Evolutionary conservation across 2,888 invertebrate species (phyloP).

Genomic region (Rhingia rostrata): DNA sequence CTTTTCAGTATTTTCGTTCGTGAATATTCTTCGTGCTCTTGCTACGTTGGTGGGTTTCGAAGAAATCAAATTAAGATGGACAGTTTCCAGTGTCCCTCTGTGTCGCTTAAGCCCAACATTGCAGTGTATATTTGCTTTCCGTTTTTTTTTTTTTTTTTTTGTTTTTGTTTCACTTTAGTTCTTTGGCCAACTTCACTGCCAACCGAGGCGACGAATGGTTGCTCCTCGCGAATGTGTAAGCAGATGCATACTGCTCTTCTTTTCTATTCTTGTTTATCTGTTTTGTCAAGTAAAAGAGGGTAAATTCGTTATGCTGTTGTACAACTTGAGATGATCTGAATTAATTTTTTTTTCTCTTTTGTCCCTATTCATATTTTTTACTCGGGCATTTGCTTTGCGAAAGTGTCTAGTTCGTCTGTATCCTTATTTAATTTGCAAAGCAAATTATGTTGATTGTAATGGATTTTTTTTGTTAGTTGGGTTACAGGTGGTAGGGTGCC

Average conservation of each 20-base stretch:
- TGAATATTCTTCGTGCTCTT: too few relatives aligned
- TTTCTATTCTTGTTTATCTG: not conserved
- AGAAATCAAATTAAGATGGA: slow-evolving; percentile 52
- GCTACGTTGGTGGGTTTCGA: not conserved
- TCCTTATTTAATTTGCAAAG: slow-evolving; percentile 26
- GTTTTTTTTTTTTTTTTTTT: not conserved
- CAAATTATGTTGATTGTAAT: slow-evolving; percentile 26
- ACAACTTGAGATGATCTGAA: slow-evolving; percentile 36
- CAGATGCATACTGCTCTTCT: not conserved
- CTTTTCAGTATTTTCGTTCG: not conserved
- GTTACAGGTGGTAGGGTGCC: not conserved
- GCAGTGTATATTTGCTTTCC: slow-evolving; percentile 26
- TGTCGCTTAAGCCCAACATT: slow-evolving; percentile 7
- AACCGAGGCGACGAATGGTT: not conserved
- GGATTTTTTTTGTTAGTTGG: slow-evolving; percentile 3
- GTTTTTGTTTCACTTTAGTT: too few relatives aligned
- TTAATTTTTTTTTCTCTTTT: slow-evolving; percentile 27
- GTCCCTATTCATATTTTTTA: not conserved
- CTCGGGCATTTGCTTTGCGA: slow-evolving; percentile 4
- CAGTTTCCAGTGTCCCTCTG: slow-evolving; percentile 22
- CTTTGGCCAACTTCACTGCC: slow-evolving; percentile 19
- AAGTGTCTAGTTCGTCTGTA: not conserved
- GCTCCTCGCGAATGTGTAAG: not conserved
- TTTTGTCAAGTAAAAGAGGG: not conserved
- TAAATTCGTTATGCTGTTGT: slow-evolving; percentile 29